Conservation (phyloP, 2,888 invertebrate species). For the Trichogramma dendrolimi region DNA sequence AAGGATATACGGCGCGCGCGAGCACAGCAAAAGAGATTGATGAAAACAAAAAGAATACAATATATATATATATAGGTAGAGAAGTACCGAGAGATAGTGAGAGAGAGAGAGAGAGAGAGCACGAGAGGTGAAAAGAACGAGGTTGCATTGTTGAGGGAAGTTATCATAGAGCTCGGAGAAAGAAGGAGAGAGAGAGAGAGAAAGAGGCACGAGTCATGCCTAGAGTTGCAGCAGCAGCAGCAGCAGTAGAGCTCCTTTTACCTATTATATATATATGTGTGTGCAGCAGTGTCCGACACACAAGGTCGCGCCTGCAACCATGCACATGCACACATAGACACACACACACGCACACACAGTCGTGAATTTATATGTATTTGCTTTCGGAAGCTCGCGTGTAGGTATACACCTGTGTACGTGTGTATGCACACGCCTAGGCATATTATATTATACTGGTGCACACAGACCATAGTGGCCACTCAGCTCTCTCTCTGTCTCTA, state of each 20-base stretch:
- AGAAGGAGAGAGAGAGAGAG: too few species aligned
- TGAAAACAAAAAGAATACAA: constrained; percentile 16
- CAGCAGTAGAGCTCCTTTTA: too few species aligned
- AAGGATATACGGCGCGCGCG: constrained; percentile 13
- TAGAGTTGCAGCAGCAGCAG: too few species aligned
- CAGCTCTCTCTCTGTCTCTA: too few species aligned
- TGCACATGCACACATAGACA: background rate
- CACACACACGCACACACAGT: background rate
- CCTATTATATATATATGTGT: background rate
- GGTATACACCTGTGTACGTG: constrained; percentile 12
- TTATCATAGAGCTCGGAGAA: too few species aligned
- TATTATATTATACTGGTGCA: too few species aligned
- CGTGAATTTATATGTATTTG: constrained; percentile 10
- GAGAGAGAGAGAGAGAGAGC: constrained; percentile 33
- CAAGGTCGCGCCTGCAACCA: constrained; percentile 16
- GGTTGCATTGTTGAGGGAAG: too few species aligned
- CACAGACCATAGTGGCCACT: too few species aligned
- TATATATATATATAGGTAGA: too few species aligned
- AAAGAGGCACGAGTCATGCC: too few species aligned
- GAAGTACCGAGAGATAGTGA: constrained; percentile 16
- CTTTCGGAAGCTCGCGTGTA: constrained; percentile 19
- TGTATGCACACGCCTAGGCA: too few species aligned
- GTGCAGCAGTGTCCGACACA: constrained; percentile 8
- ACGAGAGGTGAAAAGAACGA: too few species aligned
- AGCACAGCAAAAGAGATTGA: constrained; percentile 14